Evolutionary conservation across 2,797 vertebrate genomes (phyloP).

Genomic region (Chlorospingus flavigularis): DNA sequence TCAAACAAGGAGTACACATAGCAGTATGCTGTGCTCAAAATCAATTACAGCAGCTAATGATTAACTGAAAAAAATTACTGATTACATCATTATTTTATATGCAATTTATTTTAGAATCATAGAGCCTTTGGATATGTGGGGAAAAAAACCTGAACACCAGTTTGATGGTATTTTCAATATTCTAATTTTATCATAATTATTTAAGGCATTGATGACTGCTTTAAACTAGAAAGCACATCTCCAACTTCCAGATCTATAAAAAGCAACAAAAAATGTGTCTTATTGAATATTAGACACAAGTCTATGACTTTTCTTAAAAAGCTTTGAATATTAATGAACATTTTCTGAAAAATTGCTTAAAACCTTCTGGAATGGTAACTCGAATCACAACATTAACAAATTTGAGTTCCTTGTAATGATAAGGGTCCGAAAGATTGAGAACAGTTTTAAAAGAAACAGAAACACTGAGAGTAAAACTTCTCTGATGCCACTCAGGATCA

Average conservation of each 20-base stretch:
- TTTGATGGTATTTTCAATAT: not conserved
- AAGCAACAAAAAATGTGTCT: not conserved
- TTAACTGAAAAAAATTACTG: not conserved
- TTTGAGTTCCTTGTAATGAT: not conserved
- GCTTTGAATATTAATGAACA: not conserved
- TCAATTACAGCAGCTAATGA: not conserved
- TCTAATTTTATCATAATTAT: not conserved
- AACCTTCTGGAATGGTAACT: not conserved
- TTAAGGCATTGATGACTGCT: slow-evolving; percentile 1
- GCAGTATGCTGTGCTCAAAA: not conserved
- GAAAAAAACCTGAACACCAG: not conserved
- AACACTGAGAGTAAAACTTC: not conserved
- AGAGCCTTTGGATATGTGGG: not conserved
- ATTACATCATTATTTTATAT: not conserved
- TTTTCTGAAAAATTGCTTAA: not conserved
- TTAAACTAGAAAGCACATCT: slow-evolving; percentile 36
- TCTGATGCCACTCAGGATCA: slow-evolving; percentile 49
- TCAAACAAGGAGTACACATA: not conserved
- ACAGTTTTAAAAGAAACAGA: not conserved
- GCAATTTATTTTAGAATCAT: not conserved
- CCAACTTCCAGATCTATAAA: not conserved
- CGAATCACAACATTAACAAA: not conserved
- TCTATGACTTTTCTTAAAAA: not conserved
- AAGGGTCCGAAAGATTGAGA: not conserved
- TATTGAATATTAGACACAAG: not conserved